Conservation (phyloP, 2,888 invertebrate genomes). For the Epirrhoe alternata region DNA sequence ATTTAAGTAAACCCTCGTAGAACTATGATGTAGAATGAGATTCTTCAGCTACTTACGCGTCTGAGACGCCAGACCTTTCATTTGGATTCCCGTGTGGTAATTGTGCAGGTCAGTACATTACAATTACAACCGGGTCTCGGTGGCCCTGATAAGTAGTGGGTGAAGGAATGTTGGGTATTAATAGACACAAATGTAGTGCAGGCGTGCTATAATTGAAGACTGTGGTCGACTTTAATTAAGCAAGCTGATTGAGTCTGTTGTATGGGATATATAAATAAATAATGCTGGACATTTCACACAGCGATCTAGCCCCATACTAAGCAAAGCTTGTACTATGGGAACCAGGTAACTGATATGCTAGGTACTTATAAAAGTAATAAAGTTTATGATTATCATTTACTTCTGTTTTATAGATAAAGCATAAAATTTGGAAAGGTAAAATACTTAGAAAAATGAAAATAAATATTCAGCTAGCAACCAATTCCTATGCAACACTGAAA, state of each 20-base stretch:
- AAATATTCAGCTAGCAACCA: neutral
- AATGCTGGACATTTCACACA: too few relatives aligned
- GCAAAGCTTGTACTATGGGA: too few relatives aligned
- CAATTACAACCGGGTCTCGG: conserved; percentile 35
- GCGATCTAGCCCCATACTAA: too few relatives aligned
- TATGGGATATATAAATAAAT: too few relatives aligned
- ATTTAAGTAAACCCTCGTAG: neutral
- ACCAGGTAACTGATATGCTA: too few relatives aligned
- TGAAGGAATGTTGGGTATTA: conserved; percentile 15
- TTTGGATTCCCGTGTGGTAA: conserved; percentile 54
- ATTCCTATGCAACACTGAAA: neutral
- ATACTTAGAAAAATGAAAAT: too few relatives aligned
- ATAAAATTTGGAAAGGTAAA: too few relatives aligned
- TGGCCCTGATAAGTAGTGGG: conserved; percentile 22
- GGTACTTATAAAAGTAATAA: too few relatives aligned
- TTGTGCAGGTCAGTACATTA: conserved; percentile 42
- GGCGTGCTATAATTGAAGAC: conserved; percentile 19
- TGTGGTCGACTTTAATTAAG: conserved; percentile 22
- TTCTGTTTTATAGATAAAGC: too few relatives aligned
- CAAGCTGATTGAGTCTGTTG: conserved; percentile 14
- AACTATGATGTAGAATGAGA: neutral
- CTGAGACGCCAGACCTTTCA: conserved; percentile 48
- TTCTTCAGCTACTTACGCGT: conserved; percentile 8
- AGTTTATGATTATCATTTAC: too few relatives aligned
- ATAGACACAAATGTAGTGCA: conserved; percentile 19